Evolutionary conservation across 2,797 vertebrate genomes (phyloP).

Genomic region (Telmatherina bonti): DNA sequence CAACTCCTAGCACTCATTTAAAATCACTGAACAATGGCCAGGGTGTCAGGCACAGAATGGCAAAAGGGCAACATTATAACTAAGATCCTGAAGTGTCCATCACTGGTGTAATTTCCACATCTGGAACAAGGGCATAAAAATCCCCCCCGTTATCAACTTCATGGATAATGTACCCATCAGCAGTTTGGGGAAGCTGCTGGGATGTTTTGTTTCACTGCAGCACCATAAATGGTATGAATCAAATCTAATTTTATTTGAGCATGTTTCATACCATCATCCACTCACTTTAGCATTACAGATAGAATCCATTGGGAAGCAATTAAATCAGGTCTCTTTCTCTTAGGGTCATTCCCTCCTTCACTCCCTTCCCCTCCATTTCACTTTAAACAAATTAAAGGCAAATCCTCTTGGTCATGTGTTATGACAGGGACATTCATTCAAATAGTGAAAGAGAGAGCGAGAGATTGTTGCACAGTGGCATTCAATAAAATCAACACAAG

Average conservation of each 20-base stretch:
- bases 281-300: slow-evolving; percentile 13
- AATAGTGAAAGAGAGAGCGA: slow-evolving; percentile 68
- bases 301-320: slow-evolving; percentile 30
- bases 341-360: slow-evolving; percentile 63
- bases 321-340: slow-evolving; percentile 64
- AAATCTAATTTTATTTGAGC: slow-evolving; percentile 7
- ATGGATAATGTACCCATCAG: slow-evolving; percentile 22
- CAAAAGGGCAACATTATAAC: slow-evolving; percentile 64
- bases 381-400: slow-evolving; percentile 87
- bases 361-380: slow-evolving; percentile 68
- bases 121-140: slow-evolving; percentile 61
- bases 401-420: slow-evolving; percentile 82
- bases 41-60: slow-evolving; percentile 58
- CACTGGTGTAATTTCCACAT: slow-evolving; percentile 60
- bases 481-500: slow-evolving; percentile 51
- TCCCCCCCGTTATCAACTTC: slow-evolving; percentile 45
- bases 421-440: slow-evolving; percentile 76
- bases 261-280: slow-evolving; percentile 6
- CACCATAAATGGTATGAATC: slow-evolving; percentile 11
- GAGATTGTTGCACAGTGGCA: slow-evolving; percentile 57
- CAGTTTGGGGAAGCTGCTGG: slow-evolving; percentile 14
- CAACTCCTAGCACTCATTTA: slow-evolving; percentile 65
- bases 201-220: slow-evolving; percentile 13
- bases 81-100: slow-evolving; percentile 63
- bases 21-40: slow-evolving; percentile 74